Evolutionary conservation across 2,888 invertebrate species (phyloP), one percentile per base, ranked within the genome.

Genomic region (Thereva nobilitata): DNA sequence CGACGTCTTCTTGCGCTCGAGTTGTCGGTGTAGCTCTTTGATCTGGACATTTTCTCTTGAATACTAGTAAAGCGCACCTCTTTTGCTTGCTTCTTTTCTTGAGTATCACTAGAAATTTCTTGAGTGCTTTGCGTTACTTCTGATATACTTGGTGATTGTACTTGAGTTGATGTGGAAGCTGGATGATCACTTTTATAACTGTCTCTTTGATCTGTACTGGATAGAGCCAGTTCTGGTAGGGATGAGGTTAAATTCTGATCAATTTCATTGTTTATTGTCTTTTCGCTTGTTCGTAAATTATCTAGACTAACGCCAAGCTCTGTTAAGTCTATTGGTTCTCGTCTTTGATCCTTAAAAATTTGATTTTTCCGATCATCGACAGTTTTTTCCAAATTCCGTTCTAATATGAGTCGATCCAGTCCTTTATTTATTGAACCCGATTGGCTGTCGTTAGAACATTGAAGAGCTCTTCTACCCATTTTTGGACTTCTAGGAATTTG

Each of bases 271-370:
- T 55, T 69, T 69, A 54, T 45, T 68, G 77, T 76, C 75, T 79
- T 80, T 59, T 83, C 82, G 68, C 75, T 80, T 1, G 82, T 79
- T 67, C 84, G 82, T 78, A 85, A 85, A 67, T 85, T 84, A 68
- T 86, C 86, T 71, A 85, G 76, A 67, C 79, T 82, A 40, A 80
- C 77, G 70, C 83, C 85, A 70, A 85, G 75, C 70, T 85, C 85
- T 0, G 84, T 84, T 41, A 86, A 76, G 74, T 85, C 85, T 10
- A 87, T 80, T n/a, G 87, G 87, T 70, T 88, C 86, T 65, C 86
- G 80, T 68, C 85, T 84, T 72, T 84, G 80, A 67, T 87, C 87
- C 71, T 86, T 86, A 4, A 35, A 10, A 4, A 84, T 68, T 10
- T 66, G 67, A 42, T 54, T 47, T 49, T 76, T 76, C 0, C 75